A percentile compares a stretch with the other conserved stretches of the same genome.
phyloP scores from a whole-genome alignment of 2,113 vertebrate genomes.

The rabbit (Oryctolagus cuniculus) region DNA sequence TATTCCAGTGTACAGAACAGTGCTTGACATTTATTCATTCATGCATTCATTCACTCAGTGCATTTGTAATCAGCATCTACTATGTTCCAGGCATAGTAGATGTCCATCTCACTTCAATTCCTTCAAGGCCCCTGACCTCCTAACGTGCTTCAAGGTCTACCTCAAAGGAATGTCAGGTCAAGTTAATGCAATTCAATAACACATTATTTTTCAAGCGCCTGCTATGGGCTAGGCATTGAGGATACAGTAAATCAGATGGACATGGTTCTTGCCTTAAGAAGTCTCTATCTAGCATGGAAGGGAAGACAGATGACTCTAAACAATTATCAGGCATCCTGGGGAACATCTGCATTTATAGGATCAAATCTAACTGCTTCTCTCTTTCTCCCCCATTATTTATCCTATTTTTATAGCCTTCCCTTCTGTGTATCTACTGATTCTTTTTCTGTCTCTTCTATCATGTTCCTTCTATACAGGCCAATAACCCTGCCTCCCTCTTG shows the following conservation, averaged over 20 bases:
- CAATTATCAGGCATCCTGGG: background rate
- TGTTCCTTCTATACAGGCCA: background rate
- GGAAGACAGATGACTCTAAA: background rate
- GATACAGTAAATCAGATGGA: background rate
- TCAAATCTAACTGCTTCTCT: background rate
- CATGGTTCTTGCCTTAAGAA: background rate
- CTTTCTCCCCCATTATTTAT: background rate
- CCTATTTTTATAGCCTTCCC: background rate
- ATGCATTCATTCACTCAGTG: constrained; percentile 37
- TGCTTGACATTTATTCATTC: constrained; percentile 37
- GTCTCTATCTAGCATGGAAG: background rate
- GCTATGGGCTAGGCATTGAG: background rate
- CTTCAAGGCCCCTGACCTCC: background rate
- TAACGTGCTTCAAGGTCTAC: background rate
- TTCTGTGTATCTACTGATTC: background rate
- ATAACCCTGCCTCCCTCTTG: background rate
- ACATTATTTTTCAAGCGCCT: background rate
- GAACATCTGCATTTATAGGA: background rate
- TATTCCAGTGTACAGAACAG: constrained; percentile 51
- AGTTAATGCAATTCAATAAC: background rate
- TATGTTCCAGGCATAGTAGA: constrained; percentile 44
- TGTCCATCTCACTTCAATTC: background rate
- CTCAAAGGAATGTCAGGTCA: background rate
- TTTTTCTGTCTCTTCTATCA: background rate
- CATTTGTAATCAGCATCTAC: constrained; percentile 67